These are phyloP conservation scores for Cacatua alba DNA, from an alignment of 2,113 vertebrate genomes.

Conservation along the genomic window DNA sequence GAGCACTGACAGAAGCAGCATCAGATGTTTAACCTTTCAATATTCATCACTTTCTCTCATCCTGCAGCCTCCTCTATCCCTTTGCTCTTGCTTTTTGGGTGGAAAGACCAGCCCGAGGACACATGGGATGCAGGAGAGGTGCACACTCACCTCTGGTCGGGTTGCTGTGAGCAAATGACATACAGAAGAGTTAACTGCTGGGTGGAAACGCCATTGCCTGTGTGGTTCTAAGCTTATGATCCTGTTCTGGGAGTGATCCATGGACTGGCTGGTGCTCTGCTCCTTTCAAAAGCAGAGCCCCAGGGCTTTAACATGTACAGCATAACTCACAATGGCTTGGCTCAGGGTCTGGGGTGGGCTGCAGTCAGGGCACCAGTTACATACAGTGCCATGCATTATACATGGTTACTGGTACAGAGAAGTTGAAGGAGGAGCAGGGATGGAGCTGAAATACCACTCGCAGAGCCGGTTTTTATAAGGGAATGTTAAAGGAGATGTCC, in stretches of 20 bases:
- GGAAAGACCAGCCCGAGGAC: neutral
- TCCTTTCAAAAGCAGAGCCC: neutral
- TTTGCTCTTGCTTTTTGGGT: neutral
- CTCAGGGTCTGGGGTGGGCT: neutral
- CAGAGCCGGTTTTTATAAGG: neutral
- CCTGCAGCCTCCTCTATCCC: neutral
- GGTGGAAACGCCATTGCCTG: neutral
- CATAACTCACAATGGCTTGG: neutral
- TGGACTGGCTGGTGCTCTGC: neutral
- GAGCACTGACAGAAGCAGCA: conserved; percentile 13
- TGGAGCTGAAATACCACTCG: neutral
- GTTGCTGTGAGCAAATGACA: neutral
- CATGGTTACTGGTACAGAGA: neutral
- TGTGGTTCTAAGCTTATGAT: neutral
- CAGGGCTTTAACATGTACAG: accelerated
- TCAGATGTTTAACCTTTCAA: conserved; percentile 56
- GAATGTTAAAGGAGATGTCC: neutral
- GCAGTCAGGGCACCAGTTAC: neutral
- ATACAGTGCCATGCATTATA: accelerated
- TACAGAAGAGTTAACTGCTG: neutral
- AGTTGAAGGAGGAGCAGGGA: neutral
- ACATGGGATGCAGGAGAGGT: accelerated
- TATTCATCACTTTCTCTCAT: conserved; percentile 32
- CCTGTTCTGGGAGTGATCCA: accelerated
- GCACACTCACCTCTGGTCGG: neutral